phyloP scores from a whole-genome alignment of 2,113 vertebrate species.

The Abramis brama region DNA sequence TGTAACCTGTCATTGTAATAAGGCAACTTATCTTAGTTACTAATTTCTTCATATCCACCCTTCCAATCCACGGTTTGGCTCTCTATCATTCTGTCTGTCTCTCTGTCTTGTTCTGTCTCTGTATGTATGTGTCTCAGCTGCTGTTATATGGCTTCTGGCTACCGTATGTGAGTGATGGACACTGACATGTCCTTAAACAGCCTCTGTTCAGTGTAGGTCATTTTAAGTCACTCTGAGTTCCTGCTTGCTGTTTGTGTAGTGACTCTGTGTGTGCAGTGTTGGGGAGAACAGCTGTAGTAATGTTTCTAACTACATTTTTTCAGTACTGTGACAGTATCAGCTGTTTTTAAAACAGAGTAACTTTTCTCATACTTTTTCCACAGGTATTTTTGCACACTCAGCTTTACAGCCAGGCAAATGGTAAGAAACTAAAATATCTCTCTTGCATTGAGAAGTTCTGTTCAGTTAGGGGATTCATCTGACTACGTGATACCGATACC shows the following conservation, averaged over 20 bases:
- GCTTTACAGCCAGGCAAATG: neutral
- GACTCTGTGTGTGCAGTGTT: neutral
- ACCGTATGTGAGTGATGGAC: constrained; percentile 45
- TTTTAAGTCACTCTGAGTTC: constrained; percentile 47
- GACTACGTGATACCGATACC: too few relatives aligned
- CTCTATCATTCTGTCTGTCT: neutral
- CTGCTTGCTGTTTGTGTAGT: neutral
- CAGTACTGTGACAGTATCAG: neutral
- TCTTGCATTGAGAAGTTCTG: neutral
- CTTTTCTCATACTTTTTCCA: neutral
- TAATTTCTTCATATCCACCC: constrained; percentile 4
- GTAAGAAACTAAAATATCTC: neutral
- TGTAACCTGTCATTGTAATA: constrained; percentile 42
- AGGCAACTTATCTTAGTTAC: constrained; percentile 36
- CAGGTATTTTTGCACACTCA: constrained; percentile 15
- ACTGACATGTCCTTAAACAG: constrained; percentile 52
- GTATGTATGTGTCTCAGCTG: constrained; percentile 13
- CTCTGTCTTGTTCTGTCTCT: neutral
- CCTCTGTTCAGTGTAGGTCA: constrained; percentile 33
- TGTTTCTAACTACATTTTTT: neutral
- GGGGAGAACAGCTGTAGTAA: neutral
- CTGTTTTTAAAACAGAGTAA: neutral
- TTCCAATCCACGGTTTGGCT: neutral
- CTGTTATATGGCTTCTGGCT: constrained; percentile 47
- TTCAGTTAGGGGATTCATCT: neutral